A percentile compares a stretch with the other conserved stretches of the same genome.
These are phyloP conservation scores for Palythoa heliodiscus DNA, from an alignment of 92 coral and sea anemone species.

Conservation along the genomic window DNA sequence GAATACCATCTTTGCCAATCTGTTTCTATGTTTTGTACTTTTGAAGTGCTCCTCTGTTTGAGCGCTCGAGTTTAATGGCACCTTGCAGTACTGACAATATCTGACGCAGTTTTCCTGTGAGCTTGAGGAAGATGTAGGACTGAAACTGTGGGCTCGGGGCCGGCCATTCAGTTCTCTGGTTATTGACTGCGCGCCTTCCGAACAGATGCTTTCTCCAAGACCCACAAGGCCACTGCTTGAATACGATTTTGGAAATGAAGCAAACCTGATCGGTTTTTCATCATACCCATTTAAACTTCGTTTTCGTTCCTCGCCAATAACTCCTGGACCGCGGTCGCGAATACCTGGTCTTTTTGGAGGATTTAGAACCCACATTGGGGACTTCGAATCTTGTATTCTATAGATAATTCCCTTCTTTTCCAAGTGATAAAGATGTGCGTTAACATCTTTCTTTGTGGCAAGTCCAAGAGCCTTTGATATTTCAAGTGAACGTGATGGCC, in stretches of 20 bases:
- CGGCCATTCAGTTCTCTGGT: neutral
- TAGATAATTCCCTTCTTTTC: constrained; percentile 28
- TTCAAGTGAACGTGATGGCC: constrained; percentile 49
- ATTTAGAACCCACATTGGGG: constrained; percentile 47
- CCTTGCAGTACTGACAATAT: constrained; percentile 82
- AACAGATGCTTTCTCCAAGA: neutral
- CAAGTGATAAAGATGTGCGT: constrained; percentile 38
- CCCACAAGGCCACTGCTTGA: constrained; percentile 15
- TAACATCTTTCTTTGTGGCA: constrained; percentile 43
- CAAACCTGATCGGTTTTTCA: constrained; percentile 26
- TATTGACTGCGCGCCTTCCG: neutral
- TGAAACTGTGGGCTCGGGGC: constrained; percentile 36
- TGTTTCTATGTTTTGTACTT: constrained; percentile 90
- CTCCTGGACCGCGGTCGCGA: constrained; percentile 52
- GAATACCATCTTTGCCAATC: constrained; percentile 71
- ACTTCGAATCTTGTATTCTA: constrained; percentile 18
- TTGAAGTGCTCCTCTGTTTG: constrained; percentile 86
- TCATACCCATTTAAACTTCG: constrained; percentile 32
- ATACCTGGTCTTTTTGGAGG: neutral
- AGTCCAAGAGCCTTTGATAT: constrained; percentile 50
- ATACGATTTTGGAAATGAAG: constrained; percentile 4
- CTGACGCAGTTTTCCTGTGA: constrained; percentile 41
- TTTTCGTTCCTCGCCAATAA: constrained; percentile 78
- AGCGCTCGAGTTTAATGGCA: constrained; percentile 65
- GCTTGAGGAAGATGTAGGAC: constrained; percentile 13